phyloP scores from a whole-genome alignment of 2,113 vertebrate species.

The Dissostichus mawsoni region DNA sequence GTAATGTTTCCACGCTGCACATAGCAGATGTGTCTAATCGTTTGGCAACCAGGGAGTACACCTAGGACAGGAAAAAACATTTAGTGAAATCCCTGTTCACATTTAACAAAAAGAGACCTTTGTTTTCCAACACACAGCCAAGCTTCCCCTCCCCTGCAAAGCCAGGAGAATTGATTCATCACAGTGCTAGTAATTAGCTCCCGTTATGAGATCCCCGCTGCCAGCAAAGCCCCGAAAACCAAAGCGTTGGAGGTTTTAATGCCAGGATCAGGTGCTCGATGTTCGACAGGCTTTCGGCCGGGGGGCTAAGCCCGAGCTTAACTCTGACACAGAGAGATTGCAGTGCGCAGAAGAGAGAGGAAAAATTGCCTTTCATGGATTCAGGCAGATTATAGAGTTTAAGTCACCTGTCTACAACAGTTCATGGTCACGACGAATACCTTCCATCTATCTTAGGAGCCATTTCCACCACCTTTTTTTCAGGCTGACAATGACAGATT shows the following conservation, averaged over 20 bases:
- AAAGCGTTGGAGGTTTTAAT: conserved; percentile 61
- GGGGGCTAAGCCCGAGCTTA: conserved; percentile 75
- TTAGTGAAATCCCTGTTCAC: conserved; percentile 18
- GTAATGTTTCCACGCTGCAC: conserved; percentile 10
- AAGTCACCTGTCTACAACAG: conserved; percentile 80
- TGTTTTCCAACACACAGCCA: conserved; percentile 14
- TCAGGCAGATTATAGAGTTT: conserved; percentile 76
- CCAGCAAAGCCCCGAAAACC: conserved; percentile 39
- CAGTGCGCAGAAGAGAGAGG: conserved; percentile 46
- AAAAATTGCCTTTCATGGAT: conserved; percentile 71
- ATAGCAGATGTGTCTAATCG: conserved; percentile 17
- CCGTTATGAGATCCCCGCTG: conserved; percentile 45
- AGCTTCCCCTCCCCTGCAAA: conserved; percentile 18
- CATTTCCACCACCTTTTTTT: conserved; percentile 55
- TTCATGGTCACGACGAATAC: conserved; percentile 75
- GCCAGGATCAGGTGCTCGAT: conserved; percentile 65
- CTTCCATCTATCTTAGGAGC: conserved; percentile 74
- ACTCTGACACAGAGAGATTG: conserved; percentile 54
- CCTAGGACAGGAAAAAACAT: neutral
- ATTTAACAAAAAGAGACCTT: conserved; percentile 2
- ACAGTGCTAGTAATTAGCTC: conserved; percentile 57
- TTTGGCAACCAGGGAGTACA: neutral
- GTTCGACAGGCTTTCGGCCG: conserved; percentile 59
- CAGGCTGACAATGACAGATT: conserved; percentile 76
- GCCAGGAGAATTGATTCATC: conserved; percentile 59